A percentile compares a stretch with the other conserved stretches of the same genome.
Conservation (phyloP, 2,888 invertebrate species). For the Tridacna crocea region DNA sequence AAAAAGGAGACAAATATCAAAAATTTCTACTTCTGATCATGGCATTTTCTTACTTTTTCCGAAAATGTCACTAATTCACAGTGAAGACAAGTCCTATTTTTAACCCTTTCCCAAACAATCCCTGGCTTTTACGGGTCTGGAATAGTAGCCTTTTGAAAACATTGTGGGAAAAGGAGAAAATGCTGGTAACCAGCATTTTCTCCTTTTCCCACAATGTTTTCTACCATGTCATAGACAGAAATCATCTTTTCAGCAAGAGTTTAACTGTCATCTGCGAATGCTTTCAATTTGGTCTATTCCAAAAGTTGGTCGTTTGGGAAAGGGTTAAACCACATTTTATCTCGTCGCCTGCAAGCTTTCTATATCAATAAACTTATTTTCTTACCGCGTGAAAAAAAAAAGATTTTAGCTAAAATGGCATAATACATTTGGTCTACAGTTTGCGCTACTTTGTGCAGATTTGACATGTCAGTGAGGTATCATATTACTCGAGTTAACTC, state of each 20-base stretch:
- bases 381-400: neutral
- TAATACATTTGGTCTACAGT: no score
- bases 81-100: neutral
- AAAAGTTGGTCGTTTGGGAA: neutral
- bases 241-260: no score
- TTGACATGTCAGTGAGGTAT: no score
- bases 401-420: neutral
- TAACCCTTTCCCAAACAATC: neutral
- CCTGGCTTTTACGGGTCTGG: no score
- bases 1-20: neutral
- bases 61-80: neutral
- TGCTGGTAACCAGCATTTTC: neutral
- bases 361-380: no score
- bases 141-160: no score
- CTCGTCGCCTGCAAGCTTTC: no score
- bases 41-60: neutral
- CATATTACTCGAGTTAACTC: no score
- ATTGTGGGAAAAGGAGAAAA: conserved; percentile 5
- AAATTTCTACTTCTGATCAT: neutral
- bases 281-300: no score
- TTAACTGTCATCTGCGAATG: no score
- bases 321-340: neutral
- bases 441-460: no score
- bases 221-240: neutral
- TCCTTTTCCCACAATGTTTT: neutral